A percentile compares a stretch with the other conserved stretches of the same genome.
Conservation (phyloP, 64 coral and sea anemone species). For the Pachyseris speciosa region DNA sequence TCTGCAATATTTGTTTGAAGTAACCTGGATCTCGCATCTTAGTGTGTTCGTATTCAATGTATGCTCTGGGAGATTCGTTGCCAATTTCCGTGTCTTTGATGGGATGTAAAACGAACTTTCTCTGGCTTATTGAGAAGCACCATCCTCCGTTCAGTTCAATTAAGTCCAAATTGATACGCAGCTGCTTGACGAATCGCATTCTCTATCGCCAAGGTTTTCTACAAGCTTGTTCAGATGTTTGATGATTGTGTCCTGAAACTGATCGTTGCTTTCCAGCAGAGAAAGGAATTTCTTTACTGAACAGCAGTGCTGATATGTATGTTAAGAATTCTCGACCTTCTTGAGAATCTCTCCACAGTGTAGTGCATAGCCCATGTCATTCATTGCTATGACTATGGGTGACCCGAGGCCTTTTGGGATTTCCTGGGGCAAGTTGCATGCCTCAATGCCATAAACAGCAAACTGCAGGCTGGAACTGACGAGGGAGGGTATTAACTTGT, state of each 20-base stretch:
- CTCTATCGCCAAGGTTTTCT: background rate
- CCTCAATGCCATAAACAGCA: background rate
- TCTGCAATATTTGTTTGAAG: slow-evolving; percentile 36
- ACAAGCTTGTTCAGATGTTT: background rate
- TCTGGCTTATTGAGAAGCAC: slow-evolving; percentile 14
- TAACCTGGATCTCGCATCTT: background rate
- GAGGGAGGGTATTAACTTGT: background rate
- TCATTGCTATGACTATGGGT: background rate
- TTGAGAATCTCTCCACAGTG: background rate
- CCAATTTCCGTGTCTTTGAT: background rate
- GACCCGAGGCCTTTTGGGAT: background rate
- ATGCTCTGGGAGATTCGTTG: background rate
- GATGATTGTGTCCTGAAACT: slow-evolving; percentile 8
- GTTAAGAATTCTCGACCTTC: background rate
- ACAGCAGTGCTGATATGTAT: slow-evolving; percentile 2
- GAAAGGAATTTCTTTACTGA: slow-evolving; percentile 22
- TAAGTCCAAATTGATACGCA: background rate
- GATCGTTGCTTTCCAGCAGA: background rate
- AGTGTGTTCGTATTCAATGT: background rate
- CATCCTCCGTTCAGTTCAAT: slow-evolving; percentile 24
- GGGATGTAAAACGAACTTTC: background rate
- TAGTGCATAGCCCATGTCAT: background rate
- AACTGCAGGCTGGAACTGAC: slow-evolving; percentile 5
- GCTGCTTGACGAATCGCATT: background rate
- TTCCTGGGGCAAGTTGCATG: background rate